Evolutionary conservation across 2,113 vertebrate species (phyloP).

Genomic region (Rhombomys opimus): DNA sequence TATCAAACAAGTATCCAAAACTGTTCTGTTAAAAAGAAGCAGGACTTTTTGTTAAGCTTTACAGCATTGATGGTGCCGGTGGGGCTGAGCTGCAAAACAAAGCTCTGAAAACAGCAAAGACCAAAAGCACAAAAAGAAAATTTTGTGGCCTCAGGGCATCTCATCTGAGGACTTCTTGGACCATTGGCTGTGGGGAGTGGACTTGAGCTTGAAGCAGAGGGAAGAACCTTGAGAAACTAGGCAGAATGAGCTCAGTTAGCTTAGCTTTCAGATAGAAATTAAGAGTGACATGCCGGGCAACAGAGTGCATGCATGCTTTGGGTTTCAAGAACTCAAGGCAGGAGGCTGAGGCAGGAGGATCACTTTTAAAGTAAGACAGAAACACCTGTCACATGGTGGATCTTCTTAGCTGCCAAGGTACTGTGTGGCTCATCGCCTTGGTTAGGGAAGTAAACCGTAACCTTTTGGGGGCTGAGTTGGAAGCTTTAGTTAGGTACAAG

Average conservation of each 20-base stretch:
- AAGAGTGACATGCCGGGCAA: not conserved
- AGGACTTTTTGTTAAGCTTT: not conserved
- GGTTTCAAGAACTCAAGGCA: not conserved
- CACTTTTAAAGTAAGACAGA: not conserved
- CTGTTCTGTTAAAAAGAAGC: conserved; percentile 39
- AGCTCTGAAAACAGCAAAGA: conserved; percentile 51
- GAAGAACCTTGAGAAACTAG: conserved; percentile 55
- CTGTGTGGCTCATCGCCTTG: conserved; percentile 17
- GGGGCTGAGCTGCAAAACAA: conserved; percentile 39
- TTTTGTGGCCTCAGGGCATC: conserved; percentile 47
- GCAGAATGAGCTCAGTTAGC: conserved; percentile 4
- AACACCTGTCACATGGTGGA: not conserved
- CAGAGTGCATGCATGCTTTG: not conserved
- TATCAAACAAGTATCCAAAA: not conserved
- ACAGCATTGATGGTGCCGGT: not conserved
- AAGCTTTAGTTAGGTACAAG: conserved; percentile 31
- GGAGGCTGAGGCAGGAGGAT: not conserved
- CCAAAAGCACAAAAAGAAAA: conserved; percentile 47
- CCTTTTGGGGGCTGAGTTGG: not conserved
- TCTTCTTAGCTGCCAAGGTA: conserved; percentile 9
- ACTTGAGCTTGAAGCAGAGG: conserved; percentile 47
- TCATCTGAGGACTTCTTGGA: not conserved
- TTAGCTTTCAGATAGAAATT: conserved; percentile 42
- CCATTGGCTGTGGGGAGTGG: conserved; percentile 10
- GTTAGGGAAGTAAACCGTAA: not conserved